Conservation (phyloP, 2,888 invertebrate genomes). For the Synanthedon myopaeformis region DNA sequence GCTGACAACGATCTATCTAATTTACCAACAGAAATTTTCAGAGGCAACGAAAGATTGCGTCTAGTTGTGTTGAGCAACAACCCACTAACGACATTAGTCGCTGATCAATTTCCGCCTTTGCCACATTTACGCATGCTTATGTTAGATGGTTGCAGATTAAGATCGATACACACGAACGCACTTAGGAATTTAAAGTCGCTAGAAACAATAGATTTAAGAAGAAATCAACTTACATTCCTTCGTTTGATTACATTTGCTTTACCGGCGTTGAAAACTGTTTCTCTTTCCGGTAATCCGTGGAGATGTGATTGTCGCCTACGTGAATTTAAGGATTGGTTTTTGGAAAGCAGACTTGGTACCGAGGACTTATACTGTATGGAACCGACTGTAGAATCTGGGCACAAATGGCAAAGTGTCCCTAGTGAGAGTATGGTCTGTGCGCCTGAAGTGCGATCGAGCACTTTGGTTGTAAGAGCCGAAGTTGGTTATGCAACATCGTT, state of each 20-base stretch:
- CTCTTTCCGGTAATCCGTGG: slow-evolving; percentile 90
- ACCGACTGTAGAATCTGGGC: slow-evolving; percentile 76
- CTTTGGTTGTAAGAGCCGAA: slow-evolving; percentile 76
- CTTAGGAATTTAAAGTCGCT: slow-evolving; percentile 81
- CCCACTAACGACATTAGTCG: slow-evolving; percentile 78
- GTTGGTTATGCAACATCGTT: slow-evolving; percentile 86
- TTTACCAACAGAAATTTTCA: slow-evolving; percentile 83
- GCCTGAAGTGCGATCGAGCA: slow-evolving; percentile 77
- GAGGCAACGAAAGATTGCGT: slow-evolving; percentile 85
- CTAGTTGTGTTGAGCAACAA: slow-evolving; percentile 85
- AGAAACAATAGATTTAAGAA: slow-evolving; percentile 82
- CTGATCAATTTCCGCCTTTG: slow-evolving; percentile 84
- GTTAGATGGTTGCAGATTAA: slow-evolving; percentile 82
- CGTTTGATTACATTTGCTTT: slow-evolving; percentile 74
- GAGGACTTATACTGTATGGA: slow-evolving; percentile 79
- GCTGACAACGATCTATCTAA: slow-evolving; percentile 83
- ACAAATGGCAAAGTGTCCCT: slow-evolving; percentile 81
- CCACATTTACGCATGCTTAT: slow-evolving; percentile 85
- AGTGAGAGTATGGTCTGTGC: slow-evolving; percentile 85
- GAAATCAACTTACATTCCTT: slow-evolving; percentile 79
- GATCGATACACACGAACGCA: slow-evolving; percentile 80
- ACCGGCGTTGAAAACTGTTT: slow-evolving; percentile 82
- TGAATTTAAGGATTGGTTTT: slow-evolving; percentile 86
- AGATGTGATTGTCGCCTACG: slow-evolving; percentile 88
- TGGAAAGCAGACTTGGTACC: slow-evolving; percentile 81